Percentiles rank a stretch among this genome's conserved stretches.
Evolutionary conservation across 2,113 vertebrate species (phyloP).

Genomic region (Cololabis saira): DNA sequence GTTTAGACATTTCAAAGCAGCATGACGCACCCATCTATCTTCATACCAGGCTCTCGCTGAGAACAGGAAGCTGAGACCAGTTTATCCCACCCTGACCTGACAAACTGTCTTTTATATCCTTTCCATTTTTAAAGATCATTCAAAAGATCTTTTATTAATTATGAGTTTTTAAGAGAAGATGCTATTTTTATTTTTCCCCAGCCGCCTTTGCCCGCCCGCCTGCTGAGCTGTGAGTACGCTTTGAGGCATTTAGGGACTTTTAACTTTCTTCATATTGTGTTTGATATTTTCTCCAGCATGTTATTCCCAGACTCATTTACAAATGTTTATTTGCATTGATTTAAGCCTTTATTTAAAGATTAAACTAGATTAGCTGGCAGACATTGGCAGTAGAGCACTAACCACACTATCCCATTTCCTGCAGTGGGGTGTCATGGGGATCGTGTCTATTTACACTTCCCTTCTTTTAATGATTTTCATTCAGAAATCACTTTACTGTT

Average conservation of each 20-base stretch:
- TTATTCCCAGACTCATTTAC: slow-evolving; percentile 57
- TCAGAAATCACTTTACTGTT: slow-evolving; percentile 64
- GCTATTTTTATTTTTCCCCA: slow-evolving; percentile 67
- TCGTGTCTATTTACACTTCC: slow-evolving; percentile 68
- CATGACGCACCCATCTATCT: slow-evolving; percentile 62
- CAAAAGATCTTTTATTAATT: slow-evolving; percentile 76
- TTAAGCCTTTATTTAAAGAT: slow-evolving; percentile 68
- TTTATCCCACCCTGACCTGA: slow-evolving; percentile 64
- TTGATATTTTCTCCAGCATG: slow-evolving; percentile 63
- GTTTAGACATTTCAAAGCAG: slow-evolving; percentile 79
- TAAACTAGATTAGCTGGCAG: slow-evolving; percentile 57
- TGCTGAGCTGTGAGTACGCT: slow-evolving; percentile 46
- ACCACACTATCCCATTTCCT: slow-evolving; percentile 56
- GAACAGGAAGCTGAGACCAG: slow-evolving; percentile 52
- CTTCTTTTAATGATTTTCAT: slow-evolving; percentile 66
- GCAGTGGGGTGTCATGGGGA: slow-evolving; percentile 48
- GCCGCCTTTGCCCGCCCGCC: slow-evolving; percentile 47
- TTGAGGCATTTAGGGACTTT: slow-evolving; percentile 63
- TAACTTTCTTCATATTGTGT: slow-evolving; percentile 59
- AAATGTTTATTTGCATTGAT: slow-evolving; percentile 67
- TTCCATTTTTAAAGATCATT: slow-evolving; percentile 49
- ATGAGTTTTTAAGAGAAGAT: slow-evolving; percentile 51
- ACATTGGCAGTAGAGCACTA: slow-evolving; percentile 49
- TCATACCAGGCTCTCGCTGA: slow-evolving; percentile 43
- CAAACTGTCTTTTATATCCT: slow-evolving; percentile 54